These are phyloP conservation scores for Andrena praecox DNA, from an alignment of 2,888 invertebrate species.

Conservation along the genomic window DNA sequence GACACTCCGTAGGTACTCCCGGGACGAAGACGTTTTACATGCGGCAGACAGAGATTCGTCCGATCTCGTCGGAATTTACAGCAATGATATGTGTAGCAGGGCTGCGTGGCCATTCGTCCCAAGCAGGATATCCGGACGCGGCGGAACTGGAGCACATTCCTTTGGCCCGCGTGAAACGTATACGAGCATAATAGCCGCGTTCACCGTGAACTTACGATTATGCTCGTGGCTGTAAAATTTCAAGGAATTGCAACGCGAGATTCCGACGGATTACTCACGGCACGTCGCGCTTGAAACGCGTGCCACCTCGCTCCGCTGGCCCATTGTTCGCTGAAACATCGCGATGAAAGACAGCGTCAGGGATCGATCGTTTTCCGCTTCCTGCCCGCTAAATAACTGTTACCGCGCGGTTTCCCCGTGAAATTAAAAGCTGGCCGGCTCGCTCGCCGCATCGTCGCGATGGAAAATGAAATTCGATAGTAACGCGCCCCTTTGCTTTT, in stretches of 20 bases:
- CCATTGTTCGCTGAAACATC: not conserved
- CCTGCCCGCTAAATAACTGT: not conserved
- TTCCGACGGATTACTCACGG: conserved; percentile 20
- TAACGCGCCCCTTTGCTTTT: conserved; percentile 10
- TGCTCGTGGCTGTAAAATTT: conserved; percentile 16
- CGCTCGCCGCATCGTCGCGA: not conserved
- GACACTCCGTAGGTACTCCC: not conserved
- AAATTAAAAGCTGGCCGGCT: not conserved
- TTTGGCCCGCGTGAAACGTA: conserved; percentile 16
- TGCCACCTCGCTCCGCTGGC: not conserved
- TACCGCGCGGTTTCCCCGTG: not conserved
- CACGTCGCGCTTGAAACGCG: not conserved
- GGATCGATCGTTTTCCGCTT: not conserved
- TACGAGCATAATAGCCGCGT: conserved; percentile 32
- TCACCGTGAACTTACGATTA: conserved; percentile 34
- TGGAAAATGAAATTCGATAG: conserved; percentile 16
- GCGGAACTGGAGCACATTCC: conserved; percentile 19
- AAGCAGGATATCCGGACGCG: conserved; percentile 38
- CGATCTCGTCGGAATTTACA: conserved; percentile 36
- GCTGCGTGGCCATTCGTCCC: conserved; percentile 31
- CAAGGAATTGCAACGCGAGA: conserved; percentile 11
- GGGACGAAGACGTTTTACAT: not conserved
- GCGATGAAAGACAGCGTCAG: not conserved
- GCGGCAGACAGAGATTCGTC: not conserved
- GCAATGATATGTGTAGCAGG: conserved; percentile 16